Conservation (phyloP, 1,140 invertebrate genomes). For the Hyles vespertilio region DNA sequence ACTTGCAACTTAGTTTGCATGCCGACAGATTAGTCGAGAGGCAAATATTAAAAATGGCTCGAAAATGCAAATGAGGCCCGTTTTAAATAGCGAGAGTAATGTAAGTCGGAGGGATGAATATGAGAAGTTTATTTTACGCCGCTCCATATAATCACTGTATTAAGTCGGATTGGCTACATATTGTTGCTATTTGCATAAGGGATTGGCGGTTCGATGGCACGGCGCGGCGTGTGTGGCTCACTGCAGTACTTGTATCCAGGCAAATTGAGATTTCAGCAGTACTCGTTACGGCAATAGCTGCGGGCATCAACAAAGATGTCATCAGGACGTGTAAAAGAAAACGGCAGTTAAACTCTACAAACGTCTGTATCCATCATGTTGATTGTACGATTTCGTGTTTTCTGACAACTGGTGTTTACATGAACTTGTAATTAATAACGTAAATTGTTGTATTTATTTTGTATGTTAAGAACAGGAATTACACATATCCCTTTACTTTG, state of each 20-base stretch:
- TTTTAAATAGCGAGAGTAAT: too few relatives aligned
- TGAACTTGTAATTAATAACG: too few relatives aligned
- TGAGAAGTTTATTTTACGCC: constrained; percentile 13
- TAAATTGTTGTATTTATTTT: too few relatives aligned
- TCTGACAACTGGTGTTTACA: too few relatives aligned
- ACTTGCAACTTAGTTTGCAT: constrained; percentile 20
- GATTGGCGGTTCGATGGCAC: constrained; percentile 36
- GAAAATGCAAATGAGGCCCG: too few relatives aligned
- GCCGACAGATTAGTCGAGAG: constrained; percentile 15
- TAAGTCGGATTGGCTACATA: constrained; percentile 27
- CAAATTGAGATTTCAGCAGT: constrained; percentile 57
- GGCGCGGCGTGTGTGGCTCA: constrained; percentile 43
- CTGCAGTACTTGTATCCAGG: constrained; percentile 23
- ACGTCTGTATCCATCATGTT: constrained; percentile 24
- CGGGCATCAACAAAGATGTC: constrained; percentile 23
- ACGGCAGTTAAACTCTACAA: constrained; percentile 12
- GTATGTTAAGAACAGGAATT: neutral
- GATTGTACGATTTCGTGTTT: constrained; percentile 19
- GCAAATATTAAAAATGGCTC: neutral
- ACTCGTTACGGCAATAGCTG: constrained; percentile 35
- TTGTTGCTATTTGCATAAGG: constrained; percentile 57
- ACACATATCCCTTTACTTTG: constrained; percentile 22
- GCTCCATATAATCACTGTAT: constrained; percentile 43
- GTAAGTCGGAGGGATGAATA: too few relatives aligned
- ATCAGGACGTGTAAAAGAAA: constrained; percentile 18